Conservation (phyloP, 2,888 invertebrate genomes). For the Nephrotoma guestfalica region DNA sequence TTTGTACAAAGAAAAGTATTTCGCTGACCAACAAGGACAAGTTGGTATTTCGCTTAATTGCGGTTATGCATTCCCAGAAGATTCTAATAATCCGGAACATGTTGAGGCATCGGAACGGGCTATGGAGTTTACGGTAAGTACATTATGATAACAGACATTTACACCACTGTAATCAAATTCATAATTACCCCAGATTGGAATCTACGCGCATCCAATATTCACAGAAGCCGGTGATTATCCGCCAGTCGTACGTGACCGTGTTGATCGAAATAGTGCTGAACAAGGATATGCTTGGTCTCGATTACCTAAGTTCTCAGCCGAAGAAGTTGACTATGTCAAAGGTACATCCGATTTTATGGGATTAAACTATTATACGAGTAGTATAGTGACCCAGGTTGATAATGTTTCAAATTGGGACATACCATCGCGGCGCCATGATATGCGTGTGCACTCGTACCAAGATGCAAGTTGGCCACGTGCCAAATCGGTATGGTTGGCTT, state of each 20-base stretch:
- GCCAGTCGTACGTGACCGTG: slow-evolving; percentile 19
- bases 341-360: slow-evolving; percentile 23
- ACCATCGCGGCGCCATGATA: not conserved
- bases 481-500: not conserved
- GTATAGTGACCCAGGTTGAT: slow-evolving; percentile 10
- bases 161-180: slow-evolving; percentile 14
- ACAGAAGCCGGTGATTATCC: slow-evolving; percentile 24
- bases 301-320: slow-evolving; percentile 12
- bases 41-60: slow-evolving; percentile 21
- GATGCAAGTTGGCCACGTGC: not conserved
- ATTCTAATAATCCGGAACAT: slow-evolving; percentile 13
- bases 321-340: not conserved
- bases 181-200: slow-evolving; percentile 21
- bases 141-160: not conserved
- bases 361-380: slow-evolving; percentile 22
- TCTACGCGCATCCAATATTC: slow-evolving; percentile 18
- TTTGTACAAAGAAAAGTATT: slow-evolving; percentile 24
- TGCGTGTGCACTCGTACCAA: not conserved
- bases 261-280: slow-evolving; percentile 20
- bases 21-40: slow-evolving; percentile 17
- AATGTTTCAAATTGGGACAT: not conserved
- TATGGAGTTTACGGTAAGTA: not conserved
- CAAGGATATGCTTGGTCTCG: slow-evolving; percentile 23
- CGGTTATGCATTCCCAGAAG: slow-evolving; percentile 17
- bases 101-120: slow-evolving; percentile 6